Base-by-base conservation (phyloP, 2,888 invertebrate genomes). In the Erebia epiphron region DNA sequence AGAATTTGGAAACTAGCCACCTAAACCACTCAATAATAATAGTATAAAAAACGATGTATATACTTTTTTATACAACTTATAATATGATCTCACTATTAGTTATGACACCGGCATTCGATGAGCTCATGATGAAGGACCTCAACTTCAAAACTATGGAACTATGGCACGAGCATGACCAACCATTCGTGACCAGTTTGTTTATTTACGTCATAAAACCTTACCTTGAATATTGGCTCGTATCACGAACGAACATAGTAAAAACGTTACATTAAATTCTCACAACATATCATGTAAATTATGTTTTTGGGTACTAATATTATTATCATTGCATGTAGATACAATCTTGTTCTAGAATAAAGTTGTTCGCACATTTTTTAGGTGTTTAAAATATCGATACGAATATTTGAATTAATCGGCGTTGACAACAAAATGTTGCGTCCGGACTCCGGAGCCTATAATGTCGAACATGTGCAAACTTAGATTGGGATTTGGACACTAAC, bases 81-180 rank as follows among this genome's bases (percentile, higher is more conserved):
- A 13, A 46, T 54, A 57, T 57, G 56, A 57, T 26, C 56, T 57
- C 56, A 57, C 56, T 13, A 54, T 54, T 54, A 54, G 18, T 54
- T 26, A 26, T 57, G 21, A 57, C 56, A 57, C 21, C 56, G 26
- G 56, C 0, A 26, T 57, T 26, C 56, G 26, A 54, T 54, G 54
- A 54, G 54, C 54, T 54, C 54, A 54, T 26, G 21, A 26, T 4
- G 13, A 26, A 57, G 21, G 26, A 5, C 26, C 26, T 57, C 56
- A 21, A 57, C 14, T 57, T 57, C 56, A 57, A 57, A 57, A 35
- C 7, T 35, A 35, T 35, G 35, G 35, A 35, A 35, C 7, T 18
- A 46, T 57, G 26, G 26, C 26, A 57, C 26, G 56, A 21, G 56
- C 56, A 54, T 54, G 54, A 16, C 16, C 18, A 26, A 57, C 21